Evolutionary conservation across 2,113 vertebrate species (phyloP).

Genomic region (Cavia aperea): DNA sequence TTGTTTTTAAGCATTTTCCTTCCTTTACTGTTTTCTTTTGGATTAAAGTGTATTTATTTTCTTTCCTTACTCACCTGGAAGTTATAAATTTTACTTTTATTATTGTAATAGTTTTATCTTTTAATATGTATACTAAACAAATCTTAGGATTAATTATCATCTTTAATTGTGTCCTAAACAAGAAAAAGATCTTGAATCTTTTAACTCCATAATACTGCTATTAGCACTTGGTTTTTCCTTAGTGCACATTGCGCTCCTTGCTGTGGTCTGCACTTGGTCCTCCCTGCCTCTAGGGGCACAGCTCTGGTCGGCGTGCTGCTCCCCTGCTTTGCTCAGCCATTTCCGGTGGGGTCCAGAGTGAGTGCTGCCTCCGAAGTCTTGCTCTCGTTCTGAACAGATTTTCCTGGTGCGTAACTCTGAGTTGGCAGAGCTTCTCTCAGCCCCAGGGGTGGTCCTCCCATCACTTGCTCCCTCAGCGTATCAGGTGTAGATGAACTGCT

Average conservation of each 20-base stretch:
- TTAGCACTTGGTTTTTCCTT: neutral
- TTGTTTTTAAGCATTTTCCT: neutral
- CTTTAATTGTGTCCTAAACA: neutral
- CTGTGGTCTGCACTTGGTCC: no score
- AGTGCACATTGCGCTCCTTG: neutral
- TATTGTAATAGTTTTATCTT: neutral
- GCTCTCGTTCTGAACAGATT: neutral
- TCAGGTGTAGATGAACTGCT: neutral
- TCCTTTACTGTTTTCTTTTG: neutral
- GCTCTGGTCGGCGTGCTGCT: neutral
- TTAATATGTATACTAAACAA: neutral
- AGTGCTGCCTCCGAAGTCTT: neutral
- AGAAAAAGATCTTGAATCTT: neutral
- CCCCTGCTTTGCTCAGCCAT: no score
- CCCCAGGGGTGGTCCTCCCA: neutral
- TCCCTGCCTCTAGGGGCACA: neutral
- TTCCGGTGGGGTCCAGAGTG: neutral
- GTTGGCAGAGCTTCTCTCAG: neutral
- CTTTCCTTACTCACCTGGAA: neutral
- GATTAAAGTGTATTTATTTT: neutral
- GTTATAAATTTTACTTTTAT: neutral
- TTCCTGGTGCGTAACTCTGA: neutral
- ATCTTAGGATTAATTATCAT: neutral
- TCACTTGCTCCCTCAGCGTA: neutral
- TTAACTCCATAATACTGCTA: neutral